A percentile compares a stretch with the other conserved stretches of the same genome.
Evolutionary conservation across 2,888 invertebrate species (phyloP).

Genomic region (Hermodice carunculata): DNA sequence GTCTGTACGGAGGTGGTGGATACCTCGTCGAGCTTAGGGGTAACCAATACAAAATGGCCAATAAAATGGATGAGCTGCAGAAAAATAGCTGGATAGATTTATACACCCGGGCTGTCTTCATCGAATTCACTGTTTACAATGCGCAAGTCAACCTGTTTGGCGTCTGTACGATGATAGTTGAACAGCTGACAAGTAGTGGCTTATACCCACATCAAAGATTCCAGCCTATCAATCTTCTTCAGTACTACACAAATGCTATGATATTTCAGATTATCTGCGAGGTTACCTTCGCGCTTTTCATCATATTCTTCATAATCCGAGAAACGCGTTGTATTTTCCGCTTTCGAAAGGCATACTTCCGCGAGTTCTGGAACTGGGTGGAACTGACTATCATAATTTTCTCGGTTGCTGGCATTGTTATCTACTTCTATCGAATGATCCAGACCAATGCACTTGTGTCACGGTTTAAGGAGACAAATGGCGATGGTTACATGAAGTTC

Average conservation of each 20-base stretch:
- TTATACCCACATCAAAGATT: slow-evolving; percentile 61
- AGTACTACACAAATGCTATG: slow-evolving; percentile 42
- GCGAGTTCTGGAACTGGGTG: slow-evolving; percentile 60
- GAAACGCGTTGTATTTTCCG: slow-evolving; percentile 60
- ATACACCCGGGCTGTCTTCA: slow-evolving; percentile 72
- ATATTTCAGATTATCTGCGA: slow-evolving; percentile 45
- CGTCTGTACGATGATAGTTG: slow-evolving; percentile 62
- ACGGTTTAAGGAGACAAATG: slow-evolving; percentile 68
- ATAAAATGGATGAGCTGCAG: slow-evolving; percentile 63
- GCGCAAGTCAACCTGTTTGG: slow-evolving; percentile 66
- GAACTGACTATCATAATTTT: slow-evolving; percentile 58
- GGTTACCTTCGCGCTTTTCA: slow-evolving; percentile 56
- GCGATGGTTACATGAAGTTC: slow-evolving; percentile 67
- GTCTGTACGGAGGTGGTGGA: slow-evolving; percentile 71
- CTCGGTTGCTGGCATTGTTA: slow-evolving; percentile 61
- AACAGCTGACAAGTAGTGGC: slow-evolving; percentile 64
- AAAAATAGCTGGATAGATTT: slow-evolving; percentile 71
- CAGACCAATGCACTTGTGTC: slow-evolving; percentile 65
- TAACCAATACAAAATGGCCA: slow-evolving; percentile 31
- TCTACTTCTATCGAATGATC: slow-evolving; percentile 62
- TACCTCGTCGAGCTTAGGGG: slow-evolving; percentile 70
- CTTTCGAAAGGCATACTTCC: slow-evolving; percentile 61
- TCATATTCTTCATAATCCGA: slow-evolving; percentile 66
- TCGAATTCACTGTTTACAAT: slow-evolving; percentile 74
- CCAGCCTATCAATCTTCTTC: slow-evolving; percentile 66